Evolutionary conservation across 2,113 vertebrate genomes (phyloP), one percentile per base, ranked within the genome.

Genomic region (Campylomormyrus numenius): DNA sequence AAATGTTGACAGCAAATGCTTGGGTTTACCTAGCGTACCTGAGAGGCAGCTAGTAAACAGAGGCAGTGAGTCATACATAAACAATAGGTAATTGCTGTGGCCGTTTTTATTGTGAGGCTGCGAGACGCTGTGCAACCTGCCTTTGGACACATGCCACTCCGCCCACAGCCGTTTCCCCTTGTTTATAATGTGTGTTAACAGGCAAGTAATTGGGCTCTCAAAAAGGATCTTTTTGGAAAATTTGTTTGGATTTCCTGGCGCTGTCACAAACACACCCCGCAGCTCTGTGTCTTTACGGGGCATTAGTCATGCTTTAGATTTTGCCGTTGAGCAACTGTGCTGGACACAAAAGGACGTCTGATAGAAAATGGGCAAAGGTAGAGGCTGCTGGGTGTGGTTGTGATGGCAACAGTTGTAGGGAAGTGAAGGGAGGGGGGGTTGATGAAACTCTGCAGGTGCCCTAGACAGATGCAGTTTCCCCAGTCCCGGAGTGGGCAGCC

Each of bases 381-480:
- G 74, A 21, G 13, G 35, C 74, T 39, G 74, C 4, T 19, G n/a
- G 74, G 49, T 15, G 13, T 66, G 24, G 62, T 31, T 70, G 62
- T 70, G 62, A 70, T 70, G 62, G 62, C 62, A 70, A 70, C 27
- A 70, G 10, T 70, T 70, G 49, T 31, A n/a, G 70, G 48, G 24
- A 56, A 56, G 19, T 56, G 50, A 52, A 50, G 50, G 46, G 10
- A 21, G 27, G 8, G n/a, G 58, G 21, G 85, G 45, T 11, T 21
- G 35, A 45, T 83, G 27, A 39, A 24, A 39, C 21, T 56, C 17
- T 39, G 39, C 66, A 49, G 77, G 24, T 45, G 70, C 50, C 74
- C 84, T 35, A 45, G 94, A 58, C 27, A 95, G 96, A 95, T 94
- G 95, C 94, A 94, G 94, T 95, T 93, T 90, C 93, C 91, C 93